phyloP scores from a whole-genome alignment of 1,140 invertebrate species.

The Drosophila fuyamai region DNA sequence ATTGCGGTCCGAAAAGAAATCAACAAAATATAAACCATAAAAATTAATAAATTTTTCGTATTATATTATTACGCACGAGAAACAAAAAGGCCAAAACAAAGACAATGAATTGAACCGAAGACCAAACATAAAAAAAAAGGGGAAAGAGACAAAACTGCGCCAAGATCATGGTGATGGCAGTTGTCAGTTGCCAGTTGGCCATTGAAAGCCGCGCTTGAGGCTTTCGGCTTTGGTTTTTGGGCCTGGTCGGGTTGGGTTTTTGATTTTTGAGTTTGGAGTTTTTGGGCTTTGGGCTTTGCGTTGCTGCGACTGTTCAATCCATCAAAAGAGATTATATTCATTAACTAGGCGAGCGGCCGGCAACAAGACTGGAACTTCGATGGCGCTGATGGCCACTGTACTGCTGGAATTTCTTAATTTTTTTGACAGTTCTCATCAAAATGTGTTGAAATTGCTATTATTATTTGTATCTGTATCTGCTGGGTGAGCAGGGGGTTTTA shows the following conservation, averaged over 20 bases:
- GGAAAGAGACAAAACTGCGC: conserved; percentile 30
- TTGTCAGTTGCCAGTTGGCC: conserved; percentile 46
- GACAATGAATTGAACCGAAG: conserved; percentile 63
- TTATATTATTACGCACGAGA: conserved; percentile 71
- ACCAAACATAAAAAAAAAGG: conserved; percentile 36
- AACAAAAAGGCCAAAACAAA: conserved; percentile 53
- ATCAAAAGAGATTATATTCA: conserved; percentile 82
- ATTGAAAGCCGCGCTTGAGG: conserved; percentile 47
- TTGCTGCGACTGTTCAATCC: conserved; percentile 66
- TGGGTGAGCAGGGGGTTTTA: conserved; percentile 41
- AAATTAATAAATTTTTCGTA: conserved; percentile 77
- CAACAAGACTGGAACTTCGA: conserved; percentile 31
- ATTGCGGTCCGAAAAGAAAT: conserved; percentile 49
- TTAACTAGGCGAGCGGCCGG: conserved; percentile 67
- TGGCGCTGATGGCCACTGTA: conserved; percentile 56
- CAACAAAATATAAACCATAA: conserved; percentile 73
- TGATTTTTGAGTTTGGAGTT: too few relatives aligned
- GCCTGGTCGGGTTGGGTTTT: conserved; percentile 6
- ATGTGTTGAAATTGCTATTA: conserved; percentile 79
- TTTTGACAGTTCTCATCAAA: conserved; percentile 81
- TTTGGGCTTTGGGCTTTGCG: neutral
- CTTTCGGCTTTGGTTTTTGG: conserved; percentile 16
- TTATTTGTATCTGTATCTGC: conserved; percentile 36
- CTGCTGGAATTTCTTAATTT: conserved; percentile 77
- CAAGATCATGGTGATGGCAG: conserved; percentile 66